Evolutionary conservation across 2,113 vertebrate species (phyloP), one percentile per base, ranked within the genome.

Genomic region (Sinocyclocheilus maitianheensis): DNA sequence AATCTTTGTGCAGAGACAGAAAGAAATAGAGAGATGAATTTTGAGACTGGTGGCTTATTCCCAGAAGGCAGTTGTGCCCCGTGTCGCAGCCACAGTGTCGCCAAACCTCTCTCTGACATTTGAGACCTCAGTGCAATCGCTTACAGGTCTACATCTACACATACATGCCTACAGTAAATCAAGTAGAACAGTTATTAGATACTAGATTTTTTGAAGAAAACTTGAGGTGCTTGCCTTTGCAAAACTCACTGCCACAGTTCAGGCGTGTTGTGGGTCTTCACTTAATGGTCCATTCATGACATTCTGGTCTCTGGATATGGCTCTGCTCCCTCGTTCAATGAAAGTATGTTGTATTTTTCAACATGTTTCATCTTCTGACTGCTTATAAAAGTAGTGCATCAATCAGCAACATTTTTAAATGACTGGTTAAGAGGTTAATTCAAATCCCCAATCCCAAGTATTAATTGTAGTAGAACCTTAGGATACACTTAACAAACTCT

Each of bases 41-140:
- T 34, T 72, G 86, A 87, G 89, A 86, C 89, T 84, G 69, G n/a
- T 60, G 51, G 77, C 78, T 87, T 82, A 60, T 83, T 85, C 88
- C 84, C 84, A 63, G 81, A 81, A 65, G 84, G 53, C 79, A 46
- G 40, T n/a, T 75, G 77, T 67, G 84, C 76, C 81, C 71, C 60
- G 67, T 77, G 89, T 88, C 84, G 63, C 81, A 83, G 87, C 85
- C 84, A 72, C 62, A n/a, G 74, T 40, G 86, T 85, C 86, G 60
- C 86, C 76, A 83, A 83, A 67, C 77, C 83, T 60, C 46, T 77
- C 60, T 78, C 26, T 55, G 84, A 72, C 72, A 88, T 85, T 20
- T 55, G 87, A 88, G 24, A 88, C 83, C 48, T 43, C 2, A 43
- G 58, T 40, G 46, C 46, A 24, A 69, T 55, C 37, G 37, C 77